Percentiles rank a stretch among this genome's conserved stretches.
phyloP scores from a whole-genome alignment of 2,888 invertebrate genomes.

The Galeruca laticollis region DNA sequence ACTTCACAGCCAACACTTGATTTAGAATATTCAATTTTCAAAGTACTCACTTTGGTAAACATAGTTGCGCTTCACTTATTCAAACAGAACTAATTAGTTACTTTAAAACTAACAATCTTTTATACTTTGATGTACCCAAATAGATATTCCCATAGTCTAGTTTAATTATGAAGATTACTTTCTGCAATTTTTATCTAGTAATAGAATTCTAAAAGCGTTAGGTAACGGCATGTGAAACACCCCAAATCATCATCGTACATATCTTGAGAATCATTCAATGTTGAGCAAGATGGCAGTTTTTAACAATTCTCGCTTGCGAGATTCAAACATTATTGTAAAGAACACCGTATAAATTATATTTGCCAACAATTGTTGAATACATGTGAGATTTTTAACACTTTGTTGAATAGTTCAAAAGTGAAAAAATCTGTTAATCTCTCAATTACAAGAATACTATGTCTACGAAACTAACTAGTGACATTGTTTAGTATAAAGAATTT shows the following conservation, averaged over 20 bases:
- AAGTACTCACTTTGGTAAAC: slow-evolving; percentile 23
- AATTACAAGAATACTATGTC: too few species aligned
- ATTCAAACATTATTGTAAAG: slow-evolving; percentile 23
- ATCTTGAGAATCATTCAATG: slow-evolving; percentile 21
- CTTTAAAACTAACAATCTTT: slow-evolving; percentile 20
- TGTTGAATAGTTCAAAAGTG: background rate
- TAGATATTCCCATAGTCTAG: slow-evolving; percentile 26
- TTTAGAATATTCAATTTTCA: too few species aligned
- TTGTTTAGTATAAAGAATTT: too few species aligned
- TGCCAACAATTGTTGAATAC: slow-evolving; percentile 3
- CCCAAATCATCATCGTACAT: background rate
- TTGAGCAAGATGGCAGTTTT: slow-evolving; percentile 25
- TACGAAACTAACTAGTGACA: too few species aligned
- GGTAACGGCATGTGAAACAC: slow-evolving; percentile 17
- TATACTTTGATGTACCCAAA: slow-evolving; percentile 25
- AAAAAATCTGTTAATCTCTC: background rate
- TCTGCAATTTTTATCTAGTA: slow-evolving; percentile 28
- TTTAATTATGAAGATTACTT: slow-evolving; percentile 19
- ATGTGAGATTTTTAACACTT: slow-evolving; percentile 8
- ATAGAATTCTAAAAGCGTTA: slow-evolving; percentile 19
- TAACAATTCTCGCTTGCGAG: slow-evolving; percentile 21
- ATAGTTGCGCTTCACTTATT: slow-evolving; percentile 17
- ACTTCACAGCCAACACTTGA: too few species aligned
- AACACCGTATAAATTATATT: background rate
- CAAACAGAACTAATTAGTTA: slow-evolving; percentile 24